Conservation (phyloP, 64 coral and sea anemone genomes). For the Astreopora myriophthalma region DNA sequence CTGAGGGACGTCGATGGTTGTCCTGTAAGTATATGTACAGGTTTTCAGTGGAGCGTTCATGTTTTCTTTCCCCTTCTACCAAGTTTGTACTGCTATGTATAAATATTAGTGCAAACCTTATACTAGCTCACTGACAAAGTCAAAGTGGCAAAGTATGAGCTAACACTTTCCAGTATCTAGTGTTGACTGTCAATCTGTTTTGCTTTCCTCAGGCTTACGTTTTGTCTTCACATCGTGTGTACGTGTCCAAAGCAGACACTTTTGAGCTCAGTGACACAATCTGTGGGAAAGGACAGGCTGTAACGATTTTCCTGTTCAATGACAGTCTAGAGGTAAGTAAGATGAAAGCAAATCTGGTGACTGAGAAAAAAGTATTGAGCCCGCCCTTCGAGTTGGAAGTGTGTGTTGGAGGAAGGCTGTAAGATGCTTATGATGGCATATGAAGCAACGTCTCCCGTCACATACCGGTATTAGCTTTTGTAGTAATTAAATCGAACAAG, state of each 20-base stretch:
- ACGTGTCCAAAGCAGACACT: conserved; percentile 87
- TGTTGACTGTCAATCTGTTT: background rate
- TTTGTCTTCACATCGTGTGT: conserved; percentile 92
- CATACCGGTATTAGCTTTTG: too few relatives aligned
- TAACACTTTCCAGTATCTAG: background rate
- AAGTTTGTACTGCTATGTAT: background rate
- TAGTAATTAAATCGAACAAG: too few relatives aligned
- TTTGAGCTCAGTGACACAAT: conserved; percentile 92
- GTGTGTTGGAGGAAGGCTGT: too few relatives aligned
- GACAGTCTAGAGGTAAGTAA: conserved; percentile 90
- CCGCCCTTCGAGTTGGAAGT: too few relatives aligned
- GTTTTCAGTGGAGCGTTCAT: background rate
- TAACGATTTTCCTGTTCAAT: conserved; percentile 96
- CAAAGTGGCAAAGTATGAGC: too few relatives aligned
- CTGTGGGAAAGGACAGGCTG: conserved; percentile 87
- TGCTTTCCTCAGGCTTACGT: conserved; percentile 71
- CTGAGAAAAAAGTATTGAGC: background rate
- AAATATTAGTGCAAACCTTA: background rate
- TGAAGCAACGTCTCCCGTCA: too few relatives aligned
- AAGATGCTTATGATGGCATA: too few relatives aligned
- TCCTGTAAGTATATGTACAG: conserved; percentile 66
- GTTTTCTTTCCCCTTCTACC: background rate
- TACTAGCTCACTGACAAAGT: too few relatives aligned
- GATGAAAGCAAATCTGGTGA: background rate
- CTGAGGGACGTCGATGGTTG: conserved; percentile 95